A percentile compares a stretch with the other conserved stretches of the same genome.
These are phyloP conservation scores for Dinomys branickii DNA, from an alignment of 2,113 vertebrate species.

Conservation along the genomic window DNA sequence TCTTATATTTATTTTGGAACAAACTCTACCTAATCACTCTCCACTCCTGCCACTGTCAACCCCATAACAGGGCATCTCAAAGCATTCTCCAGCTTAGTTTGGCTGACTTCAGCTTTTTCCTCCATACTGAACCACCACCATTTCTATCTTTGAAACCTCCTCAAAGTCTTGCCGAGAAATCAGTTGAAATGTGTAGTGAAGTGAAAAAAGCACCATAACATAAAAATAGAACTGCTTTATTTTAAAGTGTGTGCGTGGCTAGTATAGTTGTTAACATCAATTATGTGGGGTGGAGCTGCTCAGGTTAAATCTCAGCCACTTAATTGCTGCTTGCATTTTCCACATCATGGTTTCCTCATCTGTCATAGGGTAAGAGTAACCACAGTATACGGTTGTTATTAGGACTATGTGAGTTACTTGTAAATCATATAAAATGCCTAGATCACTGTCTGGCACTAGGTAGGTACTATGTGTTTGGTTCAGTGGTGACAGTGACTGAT, in stretches of 20 bases:
- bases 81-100: neutral
- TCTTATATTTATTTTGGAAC: neutral
- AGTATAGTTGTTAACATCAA: neutral
- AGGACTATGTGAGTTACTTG: neutral
- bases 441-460: neutral
- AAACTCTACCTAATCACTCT: neutral
- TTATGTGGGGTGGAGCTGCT: neutral
- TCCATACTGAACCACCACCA: neutral
- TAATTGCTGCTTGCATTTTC: neutral
- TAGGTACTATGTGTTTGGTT: neutral
- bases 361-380: neutral
- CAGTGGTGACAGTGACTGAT: neutral
- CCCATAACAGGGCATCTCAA: neutral
- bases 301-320: neutral
- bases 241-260: neutral
- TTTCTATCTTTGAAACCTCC: constrained; percentile 6
- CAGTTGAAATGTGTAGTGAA: neutral
- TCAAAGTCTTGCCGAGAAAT: neutral
- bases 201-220: neutral
- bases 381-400: neutral
- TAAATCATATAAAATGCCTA: neutral
- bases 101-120: neutral
- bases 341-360: neutral
- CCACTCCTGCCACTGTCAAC: neutral
- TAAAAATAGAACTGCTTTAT: constrained; percentile 6